Evolutionary conservation across 2,113 vertebrate species (phyloP).

Genomic region (Sorex araneus): DNA sequence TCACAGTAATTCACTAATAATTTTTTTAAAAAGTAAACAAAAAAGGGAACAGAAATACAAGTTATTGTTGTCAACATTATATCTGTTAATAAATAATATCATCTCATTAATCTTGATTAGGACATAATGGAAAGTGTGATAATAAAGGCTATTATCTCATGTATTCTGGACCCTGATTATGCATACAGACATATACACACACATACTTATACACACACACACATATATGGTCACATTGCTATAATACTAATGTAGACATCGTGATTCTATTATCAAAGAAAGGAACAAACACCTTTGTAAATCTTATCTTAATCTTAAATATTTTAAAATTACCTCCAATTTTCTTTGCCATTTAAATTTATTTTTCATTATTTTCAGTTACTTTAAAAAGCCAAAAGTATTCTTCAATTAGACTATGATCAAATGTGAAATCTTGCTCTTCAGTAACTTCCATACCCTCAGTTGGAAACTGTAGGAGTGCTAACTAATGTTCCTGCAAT

Average conservation of each 20-base stretch:
- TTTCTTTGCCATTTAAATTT: constrained; percentile 38
- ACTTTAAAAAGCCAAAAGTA: constrained; percentile 28
- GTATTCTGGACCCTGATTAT: background rate
- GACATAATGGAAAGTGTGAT: background rate
- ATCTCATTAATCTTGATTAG: background rate
- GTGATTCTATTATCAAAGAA: background rate
- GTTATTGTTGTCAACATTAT: background rate
- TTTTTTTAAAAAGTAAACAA: too few species aligned
- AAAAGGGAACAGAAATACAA: too few species aligned
- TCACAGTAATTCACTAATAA: too few species aligned
- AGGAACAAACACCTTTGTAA: background rate
- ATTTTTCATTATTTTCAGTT: constrained; percentile 11
- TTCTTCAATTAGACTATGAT: constrained; percentile 40
- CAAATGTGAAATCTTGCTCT: constrained; percentile 61
- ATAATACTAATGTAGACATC: background rate
- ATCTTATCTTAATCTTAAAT: constrained; percentile 29
- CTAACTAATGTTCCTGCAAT: constrained; percentile 45
- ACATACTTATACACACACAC: background rate
- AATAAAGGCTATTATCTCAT: background rate
- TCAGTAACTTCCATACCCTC: constrained; percentile 31
- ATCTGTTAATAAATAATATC: background rate
- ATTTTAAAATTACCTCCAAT: constrained; percentile 59
- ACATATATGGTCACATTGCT: background rate
- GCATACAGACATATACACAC: background rate
- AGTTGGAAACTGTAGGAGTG: constrained; percentile 31